phyloP scores from a whole-genome alignment of 2,113 vertebrate species.

The Corythoichthys intestinalis region DNA sequence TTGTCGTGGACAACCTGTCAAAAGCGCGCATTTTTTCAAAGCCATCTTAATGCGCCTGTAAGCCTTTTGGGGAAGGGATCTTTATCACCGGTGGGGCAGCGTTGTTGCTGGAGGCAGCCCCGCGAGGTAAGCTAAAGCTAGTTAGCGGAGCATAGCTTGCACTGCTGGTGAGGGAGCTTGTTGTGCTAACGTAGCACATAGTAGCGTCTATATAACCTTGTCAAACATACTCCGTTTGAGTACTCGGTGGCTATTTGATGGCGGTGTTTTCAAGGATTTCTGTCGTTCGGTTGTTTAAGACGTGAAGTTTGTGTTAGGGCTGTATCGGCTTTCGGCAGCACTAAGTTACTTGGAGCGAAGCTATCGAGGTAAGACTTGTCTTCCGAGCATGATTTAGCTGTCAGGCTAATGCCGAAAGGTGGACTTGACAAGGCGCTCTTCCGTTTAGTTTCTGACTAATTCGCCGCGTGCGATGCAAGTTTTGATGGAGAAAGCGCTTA shows the following conservation, averaged over 20 bases:
- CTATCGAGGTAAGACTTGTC: constrained; percentile 37
- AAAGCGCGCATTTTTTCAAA: constrained; percentile 24
- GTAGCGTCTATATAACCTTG: constrained; percentile 54
- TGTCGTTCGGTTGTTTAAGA: background rate
- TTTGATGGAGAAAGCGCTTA: background rate
- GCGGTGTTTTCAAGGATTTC: background rate
- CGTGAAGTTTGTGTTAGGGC: background rate
- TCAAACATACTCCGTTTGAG: constrained; percentile 3
- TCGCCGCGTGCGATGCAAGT: background rate
- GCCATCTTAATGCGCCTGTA: background rate
- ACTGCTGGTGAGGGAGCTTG: constrained; percentile 48
- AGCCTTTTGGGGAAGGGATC: constrained; percentile 16
- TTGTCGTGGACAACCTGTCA: constrained; percentile 38
- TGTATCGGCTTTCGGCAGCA: constrained; percentile 13
- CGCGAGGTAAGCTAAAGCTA: constrained; percentile 62
- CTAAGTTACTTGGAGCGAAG: constrained; percentile 29
- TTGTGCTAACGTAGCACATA: constrained; percentile 60
- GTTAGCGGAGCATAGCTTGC: constrained; percentile 40
- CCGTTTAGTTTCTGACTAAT: background rate
- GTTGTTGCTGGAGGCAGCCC: constrained; percentile 53
- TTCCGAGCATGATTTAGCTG: constrained; percentile 52
- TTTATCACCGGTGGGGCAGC: background rate
- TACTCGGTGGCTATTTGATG: background rate
- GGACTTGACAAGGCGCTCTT: constrained; percentile 35
- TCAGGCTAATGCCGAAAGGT: constrained; percentile 41